Conservation (phyloP, 1,140 invertebrate species). For the Bombus huntii region DNA sequence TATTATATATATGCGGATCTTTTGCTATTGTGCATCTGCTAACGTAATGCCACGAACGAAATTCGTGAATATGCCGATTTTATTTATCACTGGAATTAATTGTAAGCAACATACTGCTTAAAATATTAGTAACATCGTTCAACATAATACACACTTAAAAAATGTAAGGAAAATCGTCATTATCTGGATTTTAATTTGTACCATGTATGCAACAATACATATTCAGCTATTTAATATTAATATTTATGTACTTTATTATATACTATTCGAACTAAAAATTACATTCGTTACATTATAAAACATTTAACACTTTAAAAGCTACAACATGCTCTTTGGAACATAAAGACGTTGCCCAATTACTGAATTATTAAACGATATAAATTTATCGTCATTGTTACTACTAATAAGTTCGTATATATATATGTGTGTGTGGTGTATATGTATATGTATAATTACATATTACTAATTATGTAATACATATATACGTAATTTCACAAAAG, state of each 20-base stretch:
- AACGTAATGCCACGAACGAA: too few species aligned
- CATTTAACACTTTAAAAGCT: neutral
- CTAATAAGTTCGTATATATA: too few species aligned
- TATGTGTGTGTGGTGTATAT: fast-evolving
- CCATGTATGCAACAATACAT: neutral
- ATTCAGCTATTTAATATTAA: neutral
- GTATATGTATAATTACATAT: too few species aligned
- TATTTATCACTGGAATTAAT: neutral
- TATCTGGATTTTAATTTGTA: neutral
- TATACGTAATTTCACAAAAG: too few species aligned
- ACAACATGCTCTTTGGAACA: neutral
- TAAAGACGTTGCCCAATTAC: neutral
- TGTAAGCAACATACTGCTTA: too few species aligned
- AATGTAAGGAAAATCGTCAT: neutral
- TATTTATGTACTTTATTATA: neutral
- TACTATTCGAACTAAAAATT: neutral
- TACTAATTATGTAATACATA: too few species aligned
- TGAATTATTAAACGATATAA: neutral
- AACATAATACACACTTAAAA: neutral
- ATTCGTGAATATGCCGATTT: neutral
- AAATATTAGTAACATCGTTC: neutral
- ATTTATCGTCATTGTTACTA: neutral
- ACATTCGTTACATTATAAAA: too few species aligned
- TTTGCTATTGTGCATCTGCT: neutral
- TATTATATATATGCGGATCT: neutral